phyloP scores from a whole-genome alignment of 1,140 invertebrate genomes.

The Oscheius sp. region DNA sequence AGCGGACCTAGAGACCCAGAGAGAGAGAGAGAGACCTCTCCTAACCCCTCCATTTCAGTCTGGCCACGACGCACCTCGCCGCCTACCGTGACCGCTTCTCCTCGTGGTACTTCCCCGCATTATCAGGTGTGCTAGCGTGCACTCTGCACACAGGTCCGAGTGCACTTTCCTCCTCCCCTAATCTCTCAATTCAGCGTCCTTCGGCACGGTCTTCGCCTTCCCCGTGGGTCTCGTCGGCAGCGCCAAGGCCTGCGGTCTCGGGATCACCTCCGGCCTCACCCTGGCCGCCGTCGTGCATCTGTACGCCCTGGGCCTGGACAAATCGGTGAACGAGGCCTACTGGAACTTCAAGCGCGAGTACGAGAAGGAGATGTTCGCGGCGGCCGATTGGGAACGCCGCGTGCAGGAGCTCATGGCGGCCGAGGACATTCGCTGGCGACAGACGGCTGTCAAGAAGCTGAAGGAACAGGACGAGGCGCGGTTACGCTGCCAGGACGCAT shows the following conservation, averaged over 20 bases:
- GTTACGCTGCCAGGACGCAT: slow-evolving; percentile 10
- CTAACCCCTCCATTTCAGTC: slow-evolving; percentile 12
- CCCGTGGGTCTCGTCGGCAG: slow-evolving; percentile 22
- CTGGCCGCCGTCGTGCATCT: slow-evolving; percentile 20
- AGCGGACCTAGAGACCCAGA: not conserved
- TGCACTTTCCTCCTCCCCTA: not conserved
- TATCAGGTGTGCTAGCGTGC: slow-evolving; percentile 30
- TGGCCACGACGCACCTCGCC: slow-evolving; percentile 11
- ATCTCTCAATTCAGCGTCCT: slow-evolving; percentile 18
- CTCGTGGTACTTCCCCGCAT: slow-evolving; percentile 29
- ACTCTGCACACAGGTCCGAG: slow-evolving; percentile 29
- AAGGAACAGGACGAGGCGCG: slow-evolving; percentile 16
- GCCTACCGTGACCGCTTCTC: slow-evolving; percentile 23
- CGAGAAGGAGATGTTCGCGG: slow-evolving; percentile 17
- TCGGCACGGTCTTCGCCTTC: slow-evolving; percentile 30
- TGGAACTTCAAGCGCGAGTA: slow-evolving; percentile 28
- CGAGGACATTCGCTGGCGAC: slow-evolving; percentile 21
- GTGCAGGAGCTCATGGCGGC: slow-evolving; percentile 14
- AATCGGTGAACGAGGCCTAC: slow-evolving; percentile 27
- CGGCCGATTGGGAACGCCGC: slow-evolving; percentile 22
- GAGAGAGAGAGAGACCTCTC: not conserved
- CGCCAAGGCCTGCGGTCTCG: slow-evolving; percentile 28
- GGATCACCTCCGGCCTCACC: slow-evolving; percentile 22
- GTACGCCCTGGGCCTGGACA: slow-evolving; percentile 24
- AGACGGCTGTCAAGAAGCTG: slow-evolving; percentile 20